Conservation (phyloP, 2,113 vertebrate species). For the Ceratotherium simum region DNA sequence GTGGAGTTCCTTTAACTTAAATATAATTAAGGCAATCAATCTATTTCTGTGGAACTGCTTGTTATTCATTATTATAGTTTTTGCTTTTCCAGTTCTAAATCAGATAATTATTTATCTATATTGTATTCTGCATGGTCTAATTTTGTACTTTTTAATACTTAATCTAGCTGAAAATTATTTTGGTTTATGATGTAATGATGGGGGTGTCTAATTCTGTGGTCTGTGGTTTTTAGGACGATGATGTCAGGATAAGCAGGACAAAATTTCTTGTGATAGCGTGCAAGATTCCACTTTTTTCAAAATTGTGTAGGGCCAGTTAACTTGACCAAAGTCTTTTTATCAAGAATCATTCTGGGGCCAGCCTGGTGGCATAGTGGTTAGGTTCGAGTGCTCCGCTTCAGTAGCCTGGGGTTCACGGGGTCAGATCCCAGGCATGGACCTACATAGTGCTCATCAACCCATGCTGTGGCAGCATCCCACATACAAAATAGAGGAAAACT, state of each 20-base stretch:
- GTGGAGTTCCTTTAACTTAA: background rate
- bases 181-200: background rate
- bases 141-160: background rate
- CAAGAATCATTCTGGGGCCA: background rate
- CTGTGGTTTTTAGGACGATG: background rate
- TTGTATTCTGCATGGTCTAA: background rate
- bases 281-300: background rate
- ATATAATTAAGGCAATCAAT: conserved; percentile 40
- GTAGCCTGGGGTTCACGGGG: too few relatives aligned
- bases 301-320: background rate
- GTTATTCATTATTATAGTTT: background rate
- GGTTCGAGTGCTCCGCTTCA: too few relatives aligned
- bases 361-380: too few relatives aligned
- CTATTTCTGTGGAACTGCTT: background rate
- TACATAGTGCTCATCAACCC: too few relatives aligned
- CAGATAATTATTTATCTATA: background rate
- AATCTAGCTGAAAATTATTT: conserved; percentile 9
- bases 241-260: background rate
- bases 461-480: too few relatives aligned
- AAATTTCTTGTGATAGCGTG: background rate
- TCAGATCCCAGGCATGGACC: too few relatives aligned
- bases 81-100: background rate
- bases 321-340: background rate
- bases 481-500: too few relatives aligned
- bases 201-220: background rate